phyloP scores from a whole-genome alignment of 1,140 invertebrate genomes.

The Anastatus disparis region DNA sequence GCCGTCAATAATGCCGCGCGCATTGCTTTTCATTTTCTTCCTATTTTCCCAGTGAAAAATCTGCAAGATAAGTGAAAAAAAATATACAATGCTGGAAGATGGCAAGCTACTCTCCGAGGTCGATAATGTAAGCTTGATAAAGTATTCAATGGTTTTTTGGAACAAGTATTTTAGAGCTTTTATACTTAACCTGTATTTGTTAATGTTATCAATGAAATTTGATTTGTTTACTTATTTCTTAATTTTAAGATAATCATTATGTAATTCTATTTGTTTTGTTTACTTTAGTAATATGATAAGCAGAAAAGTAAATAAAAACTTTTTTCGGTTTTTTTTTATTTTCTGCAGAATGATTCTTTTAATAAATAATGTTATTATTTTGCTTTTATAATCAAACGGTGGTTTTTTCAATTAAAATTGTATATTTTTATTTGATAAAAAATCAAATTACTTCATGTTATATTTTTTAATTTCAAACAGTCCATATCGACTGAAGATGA shows the following conservation, averaged over 20 bases:
- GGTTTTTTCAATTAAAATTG: neutral
- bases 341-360: too few species aligned
- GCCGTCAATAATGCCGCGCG: neutral
- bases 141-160: neutral
- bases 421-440: neutral
- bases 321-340: too few species aligned
- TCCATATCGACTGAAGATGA: slow-evolving; percentile 53
- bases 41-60: neutral
- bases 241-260: too few species aligned
- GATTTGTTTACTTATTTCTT: too few species aligned
- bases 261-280: too few species aligned
- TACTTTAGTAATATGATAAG: too few species aligned
- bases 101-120: slow-evolving; percentile 35
- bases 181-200: neutral
- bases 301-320: too few species aligned
- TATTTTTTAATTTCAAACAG: slow-evolving; percentile 19
- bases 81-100: slow-evolving; percentile 45
- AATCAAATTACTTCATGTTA: neutral
- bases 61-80: slow-evolving; percentile 10
- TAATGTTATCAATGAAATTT: too few species aligned
- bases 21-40: neutral
- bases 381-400: neutral
- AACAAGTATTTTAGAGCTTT: neutral
- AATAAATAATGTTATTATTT: neutral
- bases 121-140: slow-evolving; percentile 43